Evolutionary conservation across 2,113 vertebrate genomes (phyloP), one percentile per base, ranked within the genome.

Genomic region (Tetraodon nigroviridis): DNA sequence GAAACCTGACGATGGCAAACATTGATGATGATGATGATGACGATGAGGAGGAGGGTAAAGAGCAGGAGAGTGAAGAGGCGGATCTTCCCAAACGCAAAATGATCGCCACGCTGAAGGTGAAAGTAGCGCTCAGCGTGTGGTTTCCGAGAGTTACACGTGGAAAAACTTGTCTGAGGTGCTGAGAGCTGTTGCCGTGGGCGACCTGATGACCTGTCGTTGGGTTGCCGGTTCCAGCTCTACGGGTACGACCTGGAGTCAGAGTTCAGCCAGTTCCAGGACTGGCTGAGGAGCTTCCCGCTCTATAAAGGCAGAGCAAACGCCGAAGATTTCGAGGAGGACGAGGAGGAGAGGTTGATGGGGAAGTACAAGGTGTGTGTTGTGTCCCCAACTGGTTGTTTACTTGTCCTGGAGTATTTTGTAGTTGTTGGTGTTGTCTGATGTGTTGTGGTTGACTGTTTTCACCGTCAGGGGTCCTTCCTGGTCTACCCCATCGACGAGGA

Each of bases 231-330:
- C 67, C 85, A 97, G 95, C 87, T 98, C 60, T 98, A 93, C 58
- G 86, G 62, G 41, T 83, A 88, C 0, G 92, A 94, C 57, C 86
- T 99, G 74, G 96, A 97, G 87, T 89, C 92, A 4, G 90, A 94
- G 47, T 98, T 96, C 81, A 86, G 64, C 60, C 88, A 96, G 69
- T 97, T 98, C 83, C 92, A 96, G 84, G 97, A 97, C 69, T 97
- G 94, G 93, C 84, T 99, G 51, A 83, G 86, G 65, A 85, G 90
- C 49, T 96, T 98, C 42, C 91, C 93, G 1, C 85, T 99, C 27
- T 90, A 90, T 62, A 91, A 89, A 82, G 94, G 95, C 21, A 91
- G 89, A 75, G 85, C 91, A 0, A 87, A 75, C 11, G 55, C 27
- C 13, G 93, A 95, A 2, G 93, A 94, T 24, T 92, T 91, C 2